Conservation (phyloP, 2,888 invertebrate species). For the Eristalinus aeneus region DNA sequence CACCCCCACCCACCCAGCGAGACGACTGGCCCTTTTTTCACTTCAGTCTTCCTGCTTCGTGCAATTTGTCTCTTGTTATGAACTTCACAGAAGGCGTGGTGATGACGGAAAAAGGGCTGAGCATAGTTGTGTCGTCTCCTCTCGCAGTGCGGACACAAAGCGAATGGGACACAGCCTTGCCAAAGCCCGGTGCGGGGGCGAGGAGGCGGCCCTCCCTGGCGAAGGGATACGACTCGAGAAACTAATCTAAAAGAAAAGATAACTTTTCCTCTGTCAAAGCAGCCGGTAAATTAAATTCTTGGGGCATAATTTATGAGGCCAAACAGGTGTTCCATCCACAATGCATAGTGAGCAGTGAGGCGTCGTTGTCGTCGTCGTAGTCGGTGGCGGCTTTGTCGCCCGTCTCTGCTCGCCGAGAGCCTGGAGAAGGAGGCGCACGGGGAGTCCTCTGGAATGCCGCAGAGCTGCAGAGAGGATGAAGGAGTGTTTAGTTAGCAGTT, state of each 20-base stretch:
- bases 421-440: background rate
- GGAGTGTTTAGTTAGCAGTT: conserved; percentile 56
- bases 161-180: conserved; percentile 23
- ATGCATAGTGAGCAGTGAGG: conserved; percentile 44
- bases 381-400: background rate
- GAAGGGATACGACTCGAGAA: conserved; percentile 39
- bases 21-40: conserved; percentile 9
- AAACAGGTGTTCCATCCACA: conserved; percentile 75
- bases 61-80: conserved; percentile 71
- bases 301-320: conserved; percentile 76
- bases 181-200: background rate
- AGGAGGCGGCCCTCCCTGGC: background rate
- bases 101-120: conserved; percentile 47
- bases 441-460: conserved; percentile 35
- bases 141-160: conserved; percentile 50
- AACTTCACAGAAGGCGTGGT: conserved; percentile 63
- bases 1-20: background rate
- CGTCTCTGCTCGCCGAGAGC: background rate
- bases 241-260: conserved; percentile 71
- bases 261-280: conserved; percentile 71
- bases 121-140: conserved; percentile 29
- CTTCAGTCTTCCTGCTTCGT: conserved; percentile 26
- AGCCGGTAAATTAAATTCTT: conserved; percentile 75
- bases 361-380: conserved; percentile 2
- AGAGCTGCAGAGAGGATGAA: background rate